Evolutionary conservation across 2,888 invertebrate species (phyloP).

Genomic region (Eupsilia transversa): DNA sequence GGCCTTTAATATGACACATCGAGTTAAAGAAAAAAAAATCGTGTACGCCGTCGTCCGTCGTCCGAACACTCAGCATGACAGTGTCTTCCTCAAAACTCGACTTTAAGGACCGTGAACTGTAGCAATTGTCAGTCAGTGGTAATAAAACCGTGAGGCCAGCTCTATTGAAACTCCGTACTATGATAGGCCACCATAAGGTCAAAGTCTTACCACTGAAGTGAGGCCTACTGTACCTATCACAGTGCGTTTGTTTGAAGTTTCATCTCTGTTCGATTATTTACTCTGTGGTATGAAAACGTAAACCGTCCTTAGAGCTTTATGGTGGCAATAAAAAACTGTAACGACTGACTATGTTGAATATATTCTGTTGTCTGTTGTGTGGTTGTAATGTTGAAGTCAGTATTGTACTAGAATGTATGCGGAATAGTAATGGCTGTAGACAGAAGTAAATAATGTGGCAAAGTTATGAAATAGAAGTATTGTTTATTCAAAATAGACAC

Average conservation of each 20-base stretch:
- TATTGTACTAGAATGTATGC: slow-evolving; percentile 35
- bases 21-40: too few relatives aligned
- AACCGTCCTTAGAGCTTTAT: slow-evolving; percentile 67
- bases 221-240: too few relatives aligned
- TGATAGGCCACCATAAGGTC: too few relatives aligned
- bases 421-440: slow-evolving; percentile 19
- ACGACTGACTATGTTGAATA: slow-evolving; percentile 65
- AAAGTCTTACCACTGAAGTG: too few relatives aligned
- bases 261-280: slow-evolving; percentile 12
- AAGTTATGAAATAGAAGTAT: background rate
- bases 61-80: too few relatives aligned
- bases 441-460: background rate
- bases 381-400: slow-evolving; percentile 26
- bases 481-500: background rate
- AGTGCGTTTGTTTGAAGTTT: background rate
- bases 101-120: too few relatives aligned
- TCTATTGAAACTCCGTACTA: too few relatives aligned
- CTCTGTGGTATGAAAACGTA: slow-evolving; percentile 29
- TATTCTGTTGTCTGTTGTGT: slow-evolving; percentile 49
- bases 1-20: too few relatives aligned
- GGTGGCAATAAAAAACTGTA: slow-evolving; percentile 66
- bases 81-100: too few relatives aligned
- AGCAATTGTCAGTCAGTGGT: too few relatives aligned
- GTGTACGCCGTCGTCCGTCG: too few relatives aligned
- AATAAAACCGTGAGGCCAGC: too few relatives aligned